These are phyloP conservation scores for Yponomeuta sedellus DNA, from an alignment of 2,888 invertebrate genomes.

Conservation along the genomic window DNA sequence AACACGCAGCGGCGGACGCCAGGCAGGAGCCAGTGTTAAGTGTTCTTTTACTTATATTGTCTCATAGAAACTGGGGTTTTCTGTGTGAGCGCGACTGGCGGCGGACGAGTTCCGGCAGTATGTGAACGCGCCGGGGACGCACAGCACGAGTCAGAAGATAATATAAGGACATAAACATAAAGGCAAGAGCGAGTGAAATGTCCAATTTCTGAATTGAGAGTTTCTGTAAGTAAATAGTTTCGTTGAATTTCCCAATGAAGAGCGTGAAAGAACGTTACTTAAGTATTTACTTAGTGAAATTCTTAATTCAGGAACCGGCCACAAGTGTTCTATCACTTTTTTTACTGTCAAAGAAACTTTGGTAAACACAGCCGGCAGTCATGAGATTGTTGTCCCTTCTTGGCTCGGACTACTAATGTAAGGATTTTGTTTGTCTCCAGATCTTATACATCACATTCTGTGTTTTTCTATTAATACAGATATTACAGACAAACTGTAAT, in stretches of 20 bases:
- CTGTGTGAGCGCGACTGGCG: constrained; percentile 33
- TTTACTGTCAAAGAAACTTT: neutral
- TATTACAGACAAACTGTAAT: too few relatives aligned
- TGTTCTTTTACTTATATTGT: constrained; percentile 5
- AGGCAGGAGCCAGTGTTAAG: constrained; percentile 42
- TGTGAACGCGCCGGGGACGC: constrained; percentile 63
- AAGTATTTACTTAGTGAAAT: too few relatives aligned
- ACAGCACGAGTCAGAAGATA: constrained; percentile 58
- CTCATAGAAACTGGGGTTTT: neutral
- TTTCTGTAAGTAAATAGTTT: too few relatives aligned
- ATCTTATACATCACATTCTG: too few relatives aligned
- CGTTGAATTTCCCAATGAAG: too few relatives aligned
- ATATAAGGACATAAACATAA: constrained; percentile 60
- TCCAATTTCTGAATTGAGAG: neutral
- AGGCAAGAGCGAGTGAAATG: constrained; percentile 46
- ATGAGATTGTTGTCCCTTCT: too few relatives aligned
- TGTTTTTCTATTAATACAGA: too few relatives aligned
- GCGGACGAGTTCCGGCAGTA: constrained; percentile 66
- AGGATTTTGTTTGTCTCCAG: too few relatives aligned
- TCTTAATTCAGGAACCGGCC: too few relatives aligned
- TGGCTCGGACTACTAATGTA: too few relatives aligned
- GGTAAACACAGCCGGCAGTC: neutral
- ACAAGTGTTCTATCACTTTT: constrained; percentile 15
- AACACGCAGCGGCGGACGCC: constrained; percentile 60
- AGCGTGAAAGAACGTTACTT: too few relatives aligned